Percentiles rank a stretch among this genome's conserved stretches.
Conservation (phyloP, 1,140 invertebrate genomes). For the Dendroctonus valens region DNA sequence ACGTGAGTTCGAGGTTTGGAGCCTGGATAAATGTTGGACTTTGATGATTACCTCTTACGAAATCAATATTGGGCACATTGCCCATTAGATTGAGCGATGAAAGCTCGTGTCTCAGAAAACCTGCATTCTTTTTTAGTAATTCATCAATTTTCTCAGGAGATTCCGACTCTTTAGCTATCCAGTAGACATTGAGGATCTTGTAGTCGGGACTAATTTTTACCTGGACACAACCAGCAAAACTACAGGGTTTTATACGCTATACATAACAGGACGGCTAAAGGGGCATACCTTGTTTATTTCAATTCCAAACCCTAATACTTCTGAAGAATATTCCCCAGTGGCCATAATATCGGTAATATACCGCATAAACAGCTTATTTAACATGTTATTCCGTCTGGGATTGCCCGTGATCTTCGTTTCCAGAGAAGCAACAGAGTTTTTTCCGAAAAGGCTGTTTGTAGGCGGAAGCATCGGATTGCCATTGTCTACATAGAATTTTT, state of each 20-base stretch:
- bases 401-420: conserved; percentile 30
- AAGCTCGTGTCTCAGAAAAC: conserved; percentile 64
- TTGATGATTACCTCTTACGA: conserved; percentile 60
- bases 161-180: conserved; percentile 57
- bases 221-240: conserved; percentile 36
- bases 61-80: conserved; percentile 65
- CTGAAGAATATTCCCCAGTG: conserved; percentile 60
- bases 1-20: conserved; percentile 7
- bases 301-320: conserved; percentile 62
- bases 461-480: conserved; percentile 22
- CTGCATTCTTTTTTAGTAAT: conserved; percentile 56
- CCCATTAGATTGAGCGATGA: conserved; percentile 68
- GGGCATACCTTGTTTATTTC: conserved; percentile 66
- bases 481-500: conserved; percentile 33
- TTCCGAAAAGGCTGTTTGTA: conserved; percentile 18
- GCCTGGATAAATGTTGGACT: neutral
- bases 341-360: conserved; percentile 72
- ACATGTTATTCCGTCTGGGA: conserved; percentile 55
- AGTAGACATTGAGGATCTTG: conserved; percentile 65
- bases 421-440: conserved; percentile 12
- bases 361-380: conserved; percentile 80
- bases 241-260: neutral
- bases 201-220: conserved; percentile 66
- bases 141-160: conserved; percentile 54
- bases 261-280: neutral